Conservation (phyloP, 2,113 vertebrate genomes). For the Indicator maculatus region DNA sequence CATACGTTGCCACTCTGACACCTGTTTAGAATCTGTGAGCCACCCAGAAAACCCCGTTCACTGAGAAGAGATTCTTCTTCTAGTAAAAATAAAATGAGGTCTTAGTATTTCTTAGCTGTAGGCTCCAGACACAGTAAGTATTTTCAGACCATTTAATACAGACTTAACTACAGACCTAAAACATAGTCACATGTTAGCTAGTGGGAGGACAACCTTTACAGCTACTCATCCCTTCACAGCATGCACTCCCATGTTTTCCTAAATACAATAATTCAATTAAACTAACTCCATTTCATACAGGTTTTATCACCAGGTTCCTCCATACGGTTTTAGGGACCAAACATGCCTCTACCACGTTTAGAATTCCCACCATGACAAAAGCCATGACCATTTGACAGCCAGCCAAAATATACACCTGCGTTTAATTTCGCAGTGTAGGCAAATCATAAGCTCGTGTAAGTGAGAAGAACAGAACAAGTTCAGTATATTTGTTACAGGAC, state of each 20-base stretch:
- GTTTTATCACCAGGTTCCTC: neutral
- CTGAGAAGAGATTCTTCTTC: neutral
- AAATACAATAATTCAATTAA: neutral
- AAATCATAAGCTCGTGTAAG: neutral
- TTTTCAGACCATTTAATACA: neutral
- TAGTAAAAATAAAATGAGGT: neutral
- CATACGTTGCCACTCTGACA: neutral
- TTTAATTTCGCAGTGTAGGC: neutral
- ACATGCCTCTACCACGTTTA: neutral
- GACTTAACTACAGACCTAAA: neutral
- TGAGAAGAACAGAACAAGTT: neutral
- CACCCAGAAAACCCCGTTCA: neutral
- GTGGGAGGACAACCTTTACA: neutral
- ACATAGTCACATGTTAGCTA: neutral
- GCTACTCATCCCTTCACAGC: neutral
- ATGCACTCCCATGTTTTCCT: neutral
- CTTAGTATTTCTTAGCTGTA: neutral
- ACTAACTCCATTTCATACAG: neutral
- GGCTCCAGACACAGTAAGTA: neutral
- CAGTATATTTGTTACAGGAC: neutral
- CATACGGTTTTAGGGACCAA: neutral
- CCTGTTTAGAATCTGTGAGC: neutral
- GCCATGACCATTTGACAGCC: neutral
- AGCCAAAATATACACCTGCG: slow-evolving; percentile 11
- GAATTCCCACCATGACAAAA: slow-evolving; percentile 11